A percentile compares a stretch with the other conserved stretches of the same genome.
phyloP scores from a whole-genome alignment of 2,888 invertebrate species.

The Cantharis rustica region DNA sequence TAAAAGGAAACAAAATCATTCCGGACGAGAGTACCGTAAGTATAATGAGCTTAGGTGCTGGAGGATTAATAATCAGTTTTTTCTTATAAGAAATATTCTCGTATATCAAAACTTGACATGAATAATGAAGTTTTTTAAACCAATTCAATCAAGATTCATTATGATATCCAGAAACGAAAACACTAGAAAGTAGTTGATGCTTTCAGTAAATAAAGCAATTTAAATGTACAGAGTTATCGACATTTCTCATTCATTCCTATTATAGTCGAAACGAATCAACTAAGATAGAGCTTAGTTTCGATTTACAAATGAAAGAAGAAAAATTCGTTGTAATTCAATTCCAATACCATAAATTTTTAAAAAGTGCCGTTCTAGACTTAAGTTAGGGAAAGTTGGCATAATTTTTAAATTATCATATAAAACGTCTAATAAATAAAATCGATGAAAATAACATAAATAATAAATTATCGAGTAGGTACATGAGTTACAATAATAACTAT shows the following conservation, averaged over 20 bases:
- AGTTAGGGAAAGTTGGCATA: background rate
- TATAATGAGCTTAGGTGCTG: background rate
- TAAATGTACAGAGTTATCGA: background rate
- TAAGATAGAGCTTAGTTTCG: background rate
- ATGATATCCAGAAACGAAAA: background rate
- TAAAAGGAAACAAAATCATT: background rate
- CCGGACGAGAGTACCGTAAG: background rate
- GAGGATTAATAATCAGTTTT: background rate
- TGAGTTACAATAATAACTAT: background rate
- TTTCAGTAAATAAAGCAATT: background rate
- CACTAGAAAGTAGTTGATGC: background rate
- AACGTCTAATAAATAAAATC: background rate
- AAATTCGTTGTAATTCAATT: background rate
- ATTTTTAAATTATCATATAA: background rate
- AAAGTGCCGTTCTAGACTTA: background rate
- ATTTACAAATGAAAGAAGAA: background rate
- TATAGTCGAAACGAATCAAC: background rate
- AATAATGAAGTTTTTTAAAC: background rate
- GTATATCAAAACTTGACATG: background rate
- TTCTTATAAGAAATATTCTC: background rate
- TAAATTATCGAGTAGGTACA: background rate
- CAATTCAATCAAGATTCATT: background rate
- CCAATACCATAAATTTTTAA: background rate
- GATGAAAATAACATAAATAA: background rate
- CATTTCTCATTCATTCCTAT: background rate